Conservation (phyloP, 1,140 invertebrate genomes). For the Parapsyche elsis region DNA sequence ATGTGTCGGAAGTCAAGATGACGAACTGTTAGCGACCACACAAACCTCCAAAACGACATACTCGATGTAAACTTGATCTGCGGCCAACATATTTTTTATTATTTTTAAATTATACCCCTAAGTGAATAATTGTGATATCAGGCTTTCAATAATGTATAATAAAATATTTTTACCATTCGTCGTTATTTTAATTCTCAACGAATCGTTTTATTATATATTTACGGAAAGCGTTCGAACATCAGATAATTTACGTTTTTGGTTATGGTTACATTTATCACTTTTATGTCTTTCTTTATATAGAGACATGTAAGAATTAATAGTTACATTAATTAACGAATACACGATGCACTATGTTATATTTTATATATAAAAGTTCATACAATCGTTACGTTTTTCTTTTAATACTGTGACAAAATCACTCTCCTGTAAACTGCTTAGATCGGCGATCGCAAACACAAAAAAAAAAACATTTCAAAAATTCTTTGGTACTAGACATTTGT, state of each 20-base stretch:
- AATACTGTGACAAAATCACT: too few species aligned
- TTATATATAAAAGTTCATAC: background rate
- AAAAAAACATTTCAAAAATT: too few species aligned
- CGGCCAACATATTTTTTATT: background rate
- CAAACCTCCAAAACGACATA: constrained; percentile 69
- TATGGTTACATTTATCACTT: constrained; percentile 57
- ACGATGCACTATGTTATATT: background rate
- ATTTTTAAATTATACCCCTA: constrained; percentile 33
- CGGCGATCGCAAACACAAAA: too few species aligned
- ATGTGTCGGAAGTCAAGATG: constrained; percentile 74
- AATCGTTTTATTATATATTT: background rate
- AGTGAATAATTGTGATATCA: constrained; percentile 46
- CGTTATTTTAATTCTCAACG: background rate
- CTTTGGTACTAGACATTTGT: too few species aligned
- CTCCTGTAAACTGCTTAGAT: too few species aligned
- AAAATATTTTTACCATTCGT: background rate
- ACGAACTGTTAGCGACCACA: constrained; percentile 69
- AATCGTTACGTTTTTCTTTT: background rate
- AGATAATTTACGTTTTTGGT: constrained; percentile 42
- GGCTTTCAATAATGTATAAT: constrained; percentile 48
- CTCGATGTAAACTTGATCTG: constrained; percentile 62
- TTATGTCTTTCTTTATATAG: constrained; percentile 54
- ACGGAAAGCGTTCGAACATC: background rate
- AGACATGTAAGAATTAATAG: constrained; percentile 14
- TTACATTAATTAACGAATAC: too few species aligned